Percentiles rank a stretch among this genome's conserved stretches.
Conservation (phyloP, 1,140 invertebrate species). For the Vanessa tameamea region DNA sequence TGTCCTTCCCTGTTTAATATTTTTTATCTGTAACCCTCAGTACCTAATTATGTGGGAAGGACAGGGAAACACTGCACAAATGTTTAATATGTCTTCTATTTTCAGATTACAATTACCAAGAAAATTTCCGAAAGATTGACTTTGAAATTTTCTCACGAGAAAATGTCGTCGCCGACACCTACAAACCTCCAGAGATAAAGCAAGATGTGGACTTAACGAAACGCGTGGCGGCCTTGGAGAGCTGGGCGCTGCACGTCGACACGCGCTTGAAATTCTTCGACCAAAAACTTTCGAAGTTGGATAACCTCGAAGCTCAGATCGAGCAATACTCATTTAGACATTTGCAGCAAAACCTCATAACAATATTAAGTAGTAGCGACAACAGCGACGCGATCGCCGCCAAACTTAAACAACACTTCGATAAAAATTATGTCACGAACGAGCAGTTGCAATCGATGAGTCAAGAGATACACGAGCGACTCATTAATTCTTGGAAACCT, state of each 20-base stretch:
- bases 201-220: slow-evolving; percentile 60
- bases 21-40: slow-evolving; percentile 17
- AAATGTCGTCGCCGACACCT: slow-evolving; percentile 48
- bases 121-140: slow-evolving; percentile 19
- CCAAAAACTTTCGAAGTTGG: slow-evolving; percentile 62
- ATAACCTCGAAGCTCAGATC: slow-evolving; percentile 65
- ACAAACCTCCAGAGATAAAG: slow-evolving; percentile 59
- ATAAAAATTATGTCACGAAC: slow-evolving; percentile 60
- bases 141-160: slow-evolving; percentile 42
- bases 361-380: slow-evolving; percentile 56
- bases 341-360: slow-evolving; percentile 67
- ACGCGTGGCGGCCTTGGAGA: slow-evolving; percentile 66
- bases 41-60: slow-evolving; percentile 66
- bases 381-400: slow-evolving; percentile 60
- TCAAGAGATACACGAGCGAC: slow-evolving; percentile 64
- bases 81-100: slow-evolving; percentile 31
- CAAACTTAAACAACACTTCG: slow-evolving; percentile 64
- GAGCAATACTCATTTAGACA: slow-evolving; percentile 69
- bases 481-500: slow-evolving; percentile 75
- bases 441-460: slow-evolving; percentile 60
- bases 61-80: slow-evolving; percentile 53
- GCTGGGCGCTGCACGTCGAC: slow-evolving; percentile 68
- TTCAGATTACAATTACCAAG: slow-evolving; percentile 70
- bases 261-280: slow-evolving; percentile 59
- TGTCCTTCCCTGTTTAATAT: slow-evolving; percentile 71